These are phyloP conservation scores for Lochmaea capreae DNA, from an alignment of 2,888 invertebrate genomes.

Conservation along the genomic window DNA sequence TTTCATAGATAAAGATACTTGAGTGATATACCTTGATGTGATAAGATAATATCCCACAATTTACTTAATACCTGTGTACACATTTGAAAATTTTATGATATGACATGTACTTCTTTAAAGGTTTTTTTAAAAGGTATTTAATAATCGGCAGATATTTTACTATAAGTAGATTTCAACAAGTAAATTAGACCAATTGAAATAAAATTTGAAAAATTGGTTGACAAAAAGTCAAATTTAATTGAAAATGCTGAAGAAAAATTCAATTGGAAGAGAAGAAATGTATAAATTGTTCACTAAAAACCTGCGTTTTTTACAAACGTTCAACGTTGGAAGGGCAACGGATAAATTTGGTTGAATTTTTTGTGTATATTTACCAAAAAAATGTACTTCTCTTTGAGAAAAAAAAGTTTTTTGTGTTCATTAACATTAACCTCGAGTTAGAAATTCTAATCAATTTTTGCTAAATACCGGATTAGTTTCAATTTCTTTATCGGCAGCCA, in stretches of 20 bases:
- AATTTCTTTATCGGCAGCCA: slow-evolving; percentile 2
- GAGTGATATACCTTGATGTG: background rate
- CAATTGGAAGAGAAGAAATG: too few species aligned
- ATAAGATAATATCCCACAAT: background rate
- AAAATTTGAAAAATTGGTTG: too few species aligned
- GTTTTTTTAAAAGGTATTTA: background rate
- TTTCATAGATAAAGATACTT: background rate
- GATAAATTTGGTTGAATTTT: too few species aligned
- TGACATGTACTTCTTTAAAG: background rate
- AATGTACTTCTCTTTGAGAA: too few species aligned
- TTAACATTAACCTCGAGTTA: too few species aligned
- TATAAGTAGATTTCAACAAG: background rate
- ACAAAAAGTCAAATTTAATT: too few species aligned
- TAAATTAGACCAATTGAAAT: background rate
- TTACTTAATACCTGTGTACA: background rate
- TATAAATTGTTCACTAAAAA: too few species aligned
- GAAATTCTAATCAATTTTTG: slow-evolving; percentile 7
- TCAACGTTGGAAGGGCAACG: too few species aligned
- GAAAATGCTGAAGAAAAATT: background rate
- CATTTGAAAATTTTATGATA: background rate
- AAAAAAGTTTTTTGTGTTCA: too few species aligned
- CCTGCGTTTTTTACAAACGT: too few species aligned
- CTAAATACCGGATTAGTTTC: slow-evolving; percentile 10
- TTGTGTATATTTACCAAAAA: too few species aligned
- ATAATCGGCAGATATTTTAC: background rate